Evolutionary conservation across 2,888 invertebrate species (phyloP).

Genomic region (Napeogenes inachia): DNA sequence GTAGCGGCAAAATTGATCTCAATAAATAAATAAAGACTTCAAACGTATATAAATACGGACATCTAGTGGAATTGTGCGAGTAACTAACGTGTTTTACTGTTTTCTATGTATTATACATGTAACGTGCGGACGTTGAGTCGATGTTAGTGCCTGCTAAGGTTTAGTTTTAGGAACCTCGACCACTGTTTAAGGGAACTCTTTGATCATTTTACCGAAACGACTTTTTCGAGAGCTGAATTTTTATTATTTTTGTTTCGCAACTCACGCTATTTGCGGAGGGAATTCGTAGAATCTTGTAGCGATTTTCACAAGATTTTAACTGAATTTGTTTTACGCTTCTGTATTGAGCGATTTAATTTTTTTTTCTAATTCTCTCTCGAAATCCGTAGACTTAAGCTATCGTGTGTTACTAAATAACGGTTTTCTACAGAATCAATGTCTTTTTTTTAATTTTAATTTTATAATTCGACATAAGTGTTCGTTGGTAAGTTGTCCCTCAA

Average conservation of each 20-base stretch:
- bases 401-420: slow-evolving; percentile 68
- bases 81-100: slow-evolving; percentile 64
- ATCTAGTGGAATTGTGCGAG: slow-evolving; percentile 74
- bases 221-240: slow-evolving; percentile 59
- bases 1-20: slow-evolving; percentile 73
- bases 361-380: slow-evolving; percentile 53
- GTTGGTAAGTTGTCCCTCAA: slow-evolving; percentile 63
- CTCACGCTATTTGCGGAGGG: slow-evolving; percentile 24
- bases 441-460: slow-evolving; percentile 49
- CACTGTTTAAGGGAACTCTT: slow-evolving; percentile 61
- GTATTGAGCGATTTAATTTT: slow-evolving; percentile 28
- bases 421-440: slow-evolving; percentile 65
- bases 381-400: slow-evolving; percentile 58
- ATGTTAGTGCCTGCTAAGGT: slow-evolving; percentile 73
- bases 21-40: slow-evolving; percentile 70
- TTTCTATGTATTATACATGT: slow-evolving; percentile 70
- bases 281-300: slow-evolving; percentile 55
- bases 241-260: slow-evolving; percentile 32
- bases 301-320: slow-evolving; percentile 48
- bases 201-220: slow-evolving; percentile 65
- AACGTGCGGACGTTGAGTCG: slow-evolving; percentile 59
- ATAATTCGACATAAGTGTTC: slow-evolving; percentile 46
- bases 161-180: slow-evolving; percentile 56
- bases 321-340: slow-evolving; percentile 39
- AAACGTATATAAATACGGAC: slow-evolving; percentile 56